phyloP scores from a whole-genome alignment of 2,888 invertebrate genomes.

The Allacma fusca region DNA sequence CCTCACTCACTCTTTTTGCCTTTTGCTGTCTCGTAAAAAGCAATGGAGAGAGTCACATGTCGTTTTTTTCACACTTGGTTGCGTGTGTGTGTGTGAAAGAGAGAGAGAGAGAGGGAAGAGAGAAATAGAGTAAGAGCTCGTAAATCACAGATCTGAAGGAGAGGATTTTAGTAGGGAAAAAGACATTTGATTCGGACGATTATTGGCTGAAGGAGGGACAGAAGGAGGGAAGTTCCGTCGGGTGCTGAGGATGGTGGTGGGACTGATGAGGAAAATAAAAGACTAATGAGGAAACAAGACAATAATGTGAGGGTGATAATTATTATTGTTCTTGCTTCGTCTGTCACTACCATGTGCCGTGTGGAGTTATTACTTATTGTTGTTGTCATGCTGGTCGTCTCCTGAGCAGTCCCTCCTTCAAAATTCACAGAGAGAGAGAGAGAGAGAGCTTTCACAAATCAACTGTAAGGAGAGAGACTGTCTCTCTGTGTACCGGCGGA shows the following conservation, averaged over 20 bases:
- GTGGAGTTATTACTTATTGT: no score
- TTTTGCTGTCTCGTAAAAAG: no score
- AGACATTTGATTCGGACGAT: no score
- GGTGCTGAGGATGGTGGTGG: neutral
- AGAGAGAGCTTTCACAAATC: no score
- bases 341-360: neutral
- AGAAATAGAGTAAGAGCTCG: neutral
- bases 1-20: no score
- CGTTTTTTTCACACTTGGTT: no score
- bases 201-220: no score
- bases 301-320: neutral
- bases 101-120: neutral
- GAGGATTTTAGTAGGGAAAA: no score
- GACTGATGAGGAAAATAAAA: neutral
- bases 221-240: no score
- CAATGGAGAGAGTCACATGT: no score
- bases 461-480: no score
- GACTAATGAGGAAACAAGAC: neutral
- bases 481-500: neutral
- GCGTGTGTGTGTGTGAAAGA: neutral
- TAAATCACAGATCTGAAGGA: constrained; percentile 24
- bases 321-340: neutral
- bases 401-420: neutral
- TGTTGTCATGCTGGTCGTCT: neutral
- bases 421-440: no score